phyloP scores from a whole-genome alignment of 2,113 vertebrate species.

The Dromiciops gliroides region DNA sequence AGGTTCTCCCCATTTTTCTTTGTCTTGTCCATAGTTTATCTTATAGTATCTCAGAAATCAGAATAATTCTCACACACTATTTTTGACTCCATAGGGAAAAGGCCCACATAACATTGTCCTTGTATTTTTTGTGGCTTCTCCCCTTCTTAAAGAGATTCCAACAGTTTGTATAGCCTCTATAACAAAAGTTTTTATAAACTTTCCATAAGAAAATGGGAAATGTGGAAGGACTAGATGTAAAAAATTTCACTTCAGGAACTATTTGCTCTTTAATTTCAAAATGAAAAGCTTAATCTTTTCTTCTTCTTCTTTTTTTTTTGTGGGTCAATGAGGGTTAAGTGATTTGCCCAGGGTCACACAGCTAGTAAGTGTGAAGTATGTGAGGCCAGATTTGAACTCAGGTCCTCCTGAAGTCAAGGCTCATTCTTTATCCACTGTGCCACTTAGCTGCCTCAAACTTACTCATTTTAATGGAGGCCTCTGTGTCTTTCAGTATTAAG shows the following conservation, averaged over 20 bases:
- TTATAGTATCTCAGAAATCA: not conserved
- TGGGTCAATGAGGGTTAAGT: too few species aligned
- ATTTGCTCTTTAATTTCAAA: conserved; percentile 43
- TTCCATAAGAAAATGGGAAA: not conserved
- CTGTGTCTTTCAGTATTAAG: not conserved
- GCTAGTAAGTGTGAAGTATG: too few species aligned
- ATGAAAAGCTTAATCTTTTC: conserved; percentile 7
- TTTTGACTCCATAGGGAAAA: not conserved
- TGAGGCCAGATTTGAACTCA: too few species aligned
- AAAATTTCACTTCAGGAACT: conserved; percentile 37
- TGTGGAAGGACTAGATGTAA: not conserved
- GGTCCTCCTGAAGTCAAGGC: too few species aligned
- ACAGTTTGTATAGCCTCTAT: not conserved
- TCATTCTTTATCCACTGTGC: too few species aligned
- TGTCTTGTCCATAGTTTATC: not conserved
- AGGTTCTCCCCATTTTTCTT: not conserved
- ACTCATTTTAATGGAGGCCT: too few species aligned
- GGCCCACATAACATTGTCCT: not conserved
- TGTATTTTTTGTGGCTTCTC: not conserved
- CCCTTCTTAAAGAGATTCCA: not conserved
- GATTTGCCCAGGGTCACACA: too few species aligned
- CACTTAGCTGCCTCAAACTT: too few species aligned
- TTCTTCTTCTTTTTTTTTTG: too few species aligned
- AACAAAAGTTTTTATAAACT: too few species aligned
- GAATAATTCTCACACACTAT: not conserved